A percentile compares a stretch with the other conserved stretches of the same genome.
phyloP scores from a whole-genome alignment of 2,797 vertebrate genomes.

The Orestias chungarensis region DNA sequence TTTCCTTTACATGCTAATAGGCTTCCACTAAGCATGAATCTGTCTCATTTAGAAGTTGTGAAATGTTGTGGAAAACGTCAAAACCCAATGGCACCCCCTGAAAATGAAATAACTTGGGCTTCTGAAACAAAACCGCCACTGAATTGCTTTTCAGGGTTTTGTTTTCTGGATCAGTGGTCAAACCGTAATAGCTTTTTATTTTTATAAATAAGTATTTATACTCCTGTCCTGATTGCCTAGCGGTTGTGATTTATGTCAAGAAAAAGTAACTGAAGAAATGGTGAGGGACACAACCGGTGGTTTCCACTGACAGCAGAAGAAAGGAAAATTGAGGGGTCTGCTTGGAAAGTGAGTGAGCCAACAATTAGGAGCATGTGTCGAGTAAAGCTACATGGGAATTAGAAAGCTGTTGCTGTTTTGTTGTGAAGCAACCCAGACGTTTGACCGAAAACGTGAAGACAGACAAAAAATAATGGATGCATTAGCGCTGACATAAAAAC shows the following conservation, averaged over 20 bases:
- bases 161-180: conserved; percentile 22
- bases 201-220: conserved; percentile 25
- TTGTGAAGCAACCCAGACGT: background rate
- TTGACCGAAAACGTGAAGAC: background rate
- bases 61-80: conserved; percentile 42
- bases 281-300: conserved; percentile 48
- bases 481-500: background rate
- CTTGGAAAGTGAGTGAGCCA: conserved; percentile 28
- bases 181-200: conserved; percentile 28
- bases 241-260: conserved; percentile 32
- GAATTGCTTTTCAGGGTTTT: conserved; percentile 32
- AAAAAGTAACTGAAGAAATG: conserved; percentile 22
- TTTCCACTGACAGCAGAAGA: conserved; percentile 48
- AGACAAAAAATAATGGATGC: background rate
- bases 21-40: conserved; percentile 21
- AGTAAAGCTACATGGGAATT: conserved; percentile 22
- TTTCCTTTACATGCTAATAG: conserved; percentile 26
- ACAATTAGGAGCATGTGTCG: conserved; percentile 30
- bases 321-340: conserved; percentile 47
- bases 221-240: background rate
- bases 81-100: conserved; percentile 19
- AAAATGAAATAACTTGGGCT: conserved; percentile 29
- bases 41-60: conserved; percentile 17
- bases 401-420: conserved; percentile 32
- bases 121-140: conserved; percentile 28